Conservation (phyloP, 2,888 invertebrate species). For the Nematopogon swammerdamellus region DNA sequence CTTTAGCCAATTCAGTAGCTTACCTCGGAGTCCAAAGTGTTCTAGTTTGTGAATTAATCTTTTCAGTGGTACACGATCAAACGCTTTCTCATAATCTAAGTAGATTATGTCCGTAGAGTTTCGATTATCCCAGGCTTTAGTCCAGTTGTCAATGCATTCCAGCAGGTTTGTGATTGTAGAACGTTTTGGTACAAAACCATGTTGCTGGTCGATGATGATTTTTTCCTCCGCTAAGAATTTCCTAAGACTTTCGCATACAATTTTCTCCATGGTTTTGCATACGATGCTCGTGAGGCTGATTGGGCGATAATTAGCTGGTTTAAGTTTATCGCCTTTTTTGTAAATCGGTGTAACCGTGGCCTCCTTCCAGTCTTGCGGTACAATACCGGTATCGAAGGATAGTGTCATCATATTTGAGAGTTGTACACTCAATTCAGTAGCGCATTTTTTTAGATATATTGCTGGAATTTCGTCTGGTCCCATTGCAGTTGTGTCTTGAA, state of each 20-base stretch:
- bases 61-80: not conserved
- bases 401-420: not conserved
- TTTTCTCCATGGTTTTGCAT: too few species aligned
- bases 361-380: not conserved
- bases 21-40: not conserved
- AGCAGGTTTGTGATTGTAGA: not conserved
- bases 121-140: not conserved
- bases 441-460: not conserved
- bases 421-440: not conserved
- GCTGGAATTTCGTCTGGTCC: not conserved
- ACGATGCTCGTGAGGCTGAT: too few species aligned
- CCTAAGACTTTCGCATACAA: too few species aligned
- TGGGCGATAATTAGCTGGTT: too few species aligned
- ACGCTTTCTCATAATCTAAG: not conserved
- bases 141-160: not conserved
- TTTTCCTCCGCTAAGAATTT: not conserved
- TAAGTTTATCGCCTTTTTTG: not conserved
- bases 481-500: not conserved
- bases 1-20: too few species aligned
- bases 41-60: not conserved
- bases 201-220: not conserved
- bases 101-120: not conserved
- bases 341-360: not conserved
- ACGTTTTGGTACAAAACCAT: not conserved
- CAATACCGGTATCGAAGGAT: not conserved